Evolutionary conservation across 2,888 invertebrate genomes (phyloP).

Genomic region (Macaria liturata): DNA sequence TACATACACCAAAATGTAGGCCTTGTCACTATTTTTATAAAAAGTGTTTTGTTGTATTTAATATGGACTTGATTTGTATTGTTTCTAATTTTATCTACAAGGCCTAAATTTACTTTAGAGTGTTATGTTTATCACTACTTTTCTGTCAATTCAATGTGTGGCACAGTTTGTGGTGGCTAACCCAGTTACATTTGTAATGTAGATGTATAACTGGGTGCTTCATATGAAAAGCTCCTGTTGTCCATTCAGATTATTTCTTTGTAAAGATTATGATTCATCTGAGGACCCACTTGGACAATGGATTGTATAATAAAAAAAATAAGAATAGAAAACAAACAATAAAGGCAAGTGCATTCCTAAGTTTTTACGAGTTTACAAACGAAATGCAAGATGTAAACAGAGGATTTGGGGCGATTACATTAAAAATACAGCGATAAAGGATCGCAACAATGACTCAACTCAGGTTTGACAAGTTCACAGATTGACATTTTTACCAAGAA

Average conservation of each 20-base stretch:
- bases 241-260: slow-evolving; percentile 8
- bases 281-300: slow-evolving; percentile 10
- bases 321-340: neutral
- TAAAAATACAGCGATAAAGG: slow-evolving; percentile 52
- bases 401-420: slow-evolving; percentile 49
- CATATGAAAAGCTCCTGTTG: neutral
- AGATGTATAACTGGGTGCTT: neutral
- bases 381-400: slow-evolving; percentile 47
- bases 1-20: too few species aligned
- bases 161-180: slow-evolving; percentile 7
- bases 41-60: too few species aligned
- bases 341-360: neutral
- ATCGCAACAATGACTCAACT: slow-evolving; percentile 81
- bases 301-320: neutral
- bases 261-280: slow-evolving; percentile 13
- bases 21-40: too few species aligned
- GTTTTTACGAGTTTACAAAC: slow-evolving; percentile 1
- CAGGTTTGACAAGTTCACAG: slow-evolving; percentile 78
- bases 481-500: slow-evolving; percentile 77
- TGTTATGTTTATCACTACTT: neutral
- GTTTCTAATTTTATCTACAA: too few species aligned
- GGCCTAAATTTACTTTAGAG: too few species aligned
- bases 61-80: too few species aligned
- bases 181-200: neutral
- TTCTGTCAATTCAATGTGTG: neutral